Evolutionary conservation across 1,140 invertebrate species (phyloP).

Genomic region (Atta cephalotes): DNA sequence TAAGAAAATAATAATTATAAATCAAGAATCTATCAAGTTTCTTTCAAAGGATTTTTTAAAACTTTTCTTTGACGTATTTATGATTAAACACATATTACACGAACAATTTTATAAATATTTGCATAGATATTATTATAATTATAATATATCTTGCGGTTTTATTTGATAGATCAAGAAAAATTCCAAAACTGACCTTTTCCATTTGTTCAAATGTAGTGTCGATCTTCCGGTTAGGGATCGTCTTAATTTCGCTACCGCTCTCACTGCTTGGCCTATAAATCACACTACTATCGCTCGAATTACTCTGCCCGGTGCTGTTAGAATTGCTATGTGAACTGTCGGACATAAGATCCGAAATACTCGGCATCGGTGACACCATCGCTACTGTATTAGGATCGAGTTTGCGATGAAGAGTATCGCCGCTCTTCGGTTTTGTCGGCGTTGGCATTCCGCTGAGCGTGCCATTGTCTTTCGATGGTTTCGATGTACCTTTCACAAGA

Average conservation of each 20-base stretch:
- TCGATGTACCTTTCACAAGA: constrained; percentile 94
- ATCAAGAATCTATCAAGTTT: too few species aligned
- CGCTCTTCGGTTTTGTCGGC: constrained; percentile 77
- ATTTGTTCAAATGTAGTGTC: constrained; percentile 82
- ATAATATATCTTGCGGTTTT: neutral
- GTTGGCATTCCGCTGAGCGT: constrained; percentile 71
- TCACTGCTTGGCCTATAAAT: constrained; percentile 90
- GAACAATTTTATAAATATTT: too few species aligned
- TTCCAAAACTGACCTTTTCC: constrained; percentile 79
- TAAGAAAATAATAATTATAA: too few species aligned
- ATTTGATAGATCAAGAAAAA: neutral
- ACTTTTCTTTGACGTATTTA: too few species aligned
- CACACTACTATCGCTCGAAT: constrained; percentile 90
- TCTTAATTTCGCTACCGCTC: constrained; percentile 88
- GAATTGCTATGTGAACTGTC: constrained; percentile 88
- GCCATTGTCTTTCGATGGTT: constrained; percentile 86
- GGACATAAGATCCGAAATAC: constrained; percentile 84
- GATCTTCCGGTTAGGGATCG: constrained; percentile 87
- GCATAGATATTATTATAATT: too few species aligned
- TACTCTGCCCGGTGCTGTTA: constrained; percentile 88
- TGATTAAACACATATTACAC: too few species aligned
- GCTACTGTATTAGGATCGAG: constrained; percentile 89
- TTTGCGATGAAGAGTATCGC: constrained; percentile 83
- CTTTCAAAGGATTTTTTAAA: too few species aligned
- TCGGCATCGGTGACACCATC: constrained; percentile 92